Percentiles rank a stretch among this genome's conserved stretches.
These are phyloP conservation scores for Cryptus armator DNA, from an alignment of 2,888 invertebrate species.

Conservation along the genomic window DNA sequence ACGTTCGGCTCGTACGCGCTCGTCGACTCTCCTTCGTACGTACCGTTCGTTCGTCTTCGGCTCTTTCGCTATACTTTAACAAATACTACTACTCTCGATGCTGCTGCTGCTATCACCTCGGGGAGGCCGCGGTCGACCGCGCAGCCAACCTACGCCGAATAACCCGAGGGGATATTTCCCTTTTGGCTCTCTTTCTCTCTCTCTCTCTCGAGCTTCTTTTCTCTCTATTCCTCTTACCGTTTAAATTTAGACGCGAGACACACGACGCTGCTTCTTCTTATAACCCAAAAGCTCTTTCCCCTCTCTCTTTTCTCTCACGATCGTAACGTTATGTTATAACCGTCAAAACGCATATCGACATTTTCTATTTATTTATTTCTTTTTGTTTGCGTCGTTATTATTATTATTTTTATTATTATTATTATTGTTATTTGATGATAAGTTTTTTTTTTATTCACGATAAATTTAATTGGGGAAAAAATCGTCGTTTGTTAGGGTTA, in stretches of 20 bases:
- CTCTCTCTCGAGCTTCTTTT: conserved; percentile 35
- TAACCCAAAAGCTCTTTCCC: conserved; percentile 56
- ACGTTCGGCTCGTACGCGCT: conserved; percentile 15
- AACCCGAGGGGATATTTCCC: conserved; percentile 74
- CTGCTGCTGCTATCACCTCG: conserved; percentile 44
- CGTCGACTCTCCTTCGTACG: conserved; percentile 34
- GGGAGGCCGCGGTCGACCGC: conserved; percentile 71
- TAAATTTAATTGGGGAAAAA: not conserved
- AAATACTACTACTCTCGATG: conserved; percentile 10
- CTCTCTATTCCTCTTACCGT: conserved; percentile 64
- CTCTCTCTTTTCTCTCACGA: conserved; percentile 53
- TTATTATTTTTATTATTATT: conserved; percentile 20
- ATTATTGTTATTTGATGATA: conserved; percentile 11
- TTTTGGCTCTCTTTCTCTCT: conserved; percentile 61
- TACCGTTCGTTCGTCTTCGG: conserved; percentile 61
- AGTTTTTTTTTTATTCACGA: conserved; percentile 30
- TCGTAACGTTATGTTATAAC: conserved; percentile 63
- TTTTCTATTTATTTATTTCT: conserved; percentile 21
- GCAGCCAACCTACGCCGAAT: conserved; percentile 74
- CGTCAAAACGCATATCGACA: conserved; percentile 59
- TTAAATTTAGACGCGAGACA: conserved; percentile 69
- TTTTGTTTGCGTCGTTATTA: not conserved
- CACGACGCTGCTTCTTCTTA: conserved; percentile 68
- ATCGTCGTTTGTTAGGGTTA: not conserved
- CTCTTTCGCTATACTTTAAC: conserved; percentile 52